phyloP scores from a whole-genome alignment of 2,888 invertebrate genomes.

The Melanophora roralis region DNA sequence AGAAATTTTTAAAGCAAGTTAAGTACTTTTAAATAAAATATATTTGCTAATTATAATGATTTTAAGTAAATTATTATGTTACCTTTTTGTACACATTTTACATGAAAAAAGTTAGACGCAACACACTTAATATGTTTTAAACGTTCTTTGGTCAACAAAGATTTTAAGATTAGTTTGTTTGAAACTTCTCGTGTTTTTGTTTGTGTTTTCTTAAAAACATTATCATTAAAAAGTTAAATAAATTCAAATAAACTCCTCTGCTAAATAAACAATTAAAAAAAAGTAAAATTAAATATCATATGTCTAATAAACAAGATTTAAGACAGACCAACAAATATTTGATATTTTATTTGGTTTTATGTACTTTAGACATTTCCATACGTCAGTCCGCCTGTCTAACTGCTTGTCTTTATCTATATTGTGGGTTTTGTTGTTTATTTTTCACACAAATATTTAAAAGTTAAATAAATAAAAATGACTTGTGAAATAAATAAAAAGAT shows the following conservation, averaged over 20 bases:
- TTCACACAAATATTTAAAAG: slow-evolving; percentile 58
- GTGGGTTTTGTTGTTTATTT: slow-evolving; percentile 48
- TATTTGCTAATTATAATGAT: too few relatives aligned
- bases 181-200: slow-evolving; percentile 18
- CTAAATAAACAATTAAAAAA: slow-evolving; percentile 36
- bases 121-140: too few relatives aligned
- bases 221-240: slow-evolving; percentile 44
- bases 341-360: slow-evolving; percentile 22
- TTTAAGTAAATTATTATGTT: too few relatives aligned
- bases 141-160: not conserved
- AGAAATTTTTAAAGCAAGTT: too few relatives aligned
- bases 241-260: slow-evolving; percentile 26
- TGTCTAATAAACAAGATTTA: slow-evolving; percentile 50
- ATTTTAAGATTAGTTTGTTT: slow-evolving; percentile 22
- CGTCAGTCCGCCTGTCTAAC: not conserved
- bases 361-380: not conserved
- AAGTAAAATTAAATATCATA: slow-evolving; percentile 14
- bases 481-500: slow-evolving; percentile 45
- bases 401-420: not conserved
- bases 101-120: too few relatives aligned
- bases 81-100: too few relatives aligned
- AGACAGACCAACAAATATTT: slow-evolving; percentile 53
- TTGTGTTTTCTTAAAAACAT: slow-evolving; percentile 1
- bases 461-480: slow-evolving; percentile 22
- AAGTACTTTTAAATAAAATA: too few relatives aligned